Evolutionary conservation across 2,888 invertebrate genomes (phyloP).

Genomic region (Thymelicus lineola): DNA sequence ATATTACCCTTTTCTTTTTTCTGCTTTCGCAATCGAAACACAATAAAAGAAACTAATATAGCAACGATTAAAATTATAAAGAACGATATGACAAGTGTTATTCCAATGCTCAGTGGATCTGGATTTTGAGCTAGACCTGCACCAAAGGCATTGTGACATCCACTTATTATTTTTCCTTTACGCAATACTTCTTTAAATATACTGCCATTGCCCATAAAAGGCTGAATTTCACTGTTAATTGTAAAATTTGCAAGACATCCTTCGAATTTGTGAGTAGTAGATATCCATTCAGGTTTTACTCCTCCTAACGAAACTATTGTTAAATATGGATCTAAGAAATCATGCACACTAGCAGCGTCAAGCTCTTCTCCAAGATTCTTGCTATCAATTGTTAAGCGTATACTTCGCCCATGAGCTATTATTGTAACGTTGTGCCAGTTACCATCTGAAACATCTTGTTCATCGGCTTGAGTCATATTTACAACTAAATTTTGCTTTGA

Average conservation of each 20-base stretch:
- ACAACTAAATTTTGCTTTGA: conserved; percentile 92
- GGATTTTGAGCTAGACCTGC: conserved; percentile 91
- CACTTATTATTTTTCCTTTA: conserved; percentile 89
- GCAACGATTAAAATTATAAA: conserved; percentile 95
- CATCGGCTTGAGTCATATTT: conserved; percentile 91
- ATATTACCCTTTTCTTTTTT: conserved; percentile 93
- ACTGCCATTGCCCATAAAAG: conserved; percentile 94
- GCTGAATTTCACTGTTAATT: conserved; percentile 95
- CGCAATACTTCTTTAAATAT: conserved; percentile 89
- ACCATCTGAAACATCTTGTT: conserved; percentile 90
- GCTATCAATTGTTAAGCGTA: conserved; percentile 90
- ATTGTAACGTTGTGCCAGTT: conserved; percentile 95
- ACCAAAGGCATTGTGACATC: conserved; percentile 91
- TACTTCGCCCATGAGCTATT: conserved; percentile 88
- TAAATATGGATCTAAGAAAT: conserved; percentile 96
- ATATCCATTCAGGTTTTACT: conserved; percentile 86
- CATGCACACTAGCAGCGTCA: conserved; percentile 94
- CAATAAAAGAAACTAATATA: conserved; percentile 95
- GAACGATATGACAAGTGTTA: conserved; percentile 97
- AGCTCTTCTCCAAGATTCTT: conserved; percentile 92
- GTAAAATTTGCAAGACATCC: conserved; percentile 96
- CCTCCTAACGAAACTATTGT: conserved; percentile 93
- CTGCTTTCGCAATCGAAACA: conserved; percentile 94
- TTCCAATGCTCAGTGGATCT: conserved; percentile 95
- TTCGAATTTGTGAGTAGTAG: conserved; percentile 88